Base-by-base conservation (phyloP, 2,888 invertebrate species). In the Mythimna loreyi region DNA sequence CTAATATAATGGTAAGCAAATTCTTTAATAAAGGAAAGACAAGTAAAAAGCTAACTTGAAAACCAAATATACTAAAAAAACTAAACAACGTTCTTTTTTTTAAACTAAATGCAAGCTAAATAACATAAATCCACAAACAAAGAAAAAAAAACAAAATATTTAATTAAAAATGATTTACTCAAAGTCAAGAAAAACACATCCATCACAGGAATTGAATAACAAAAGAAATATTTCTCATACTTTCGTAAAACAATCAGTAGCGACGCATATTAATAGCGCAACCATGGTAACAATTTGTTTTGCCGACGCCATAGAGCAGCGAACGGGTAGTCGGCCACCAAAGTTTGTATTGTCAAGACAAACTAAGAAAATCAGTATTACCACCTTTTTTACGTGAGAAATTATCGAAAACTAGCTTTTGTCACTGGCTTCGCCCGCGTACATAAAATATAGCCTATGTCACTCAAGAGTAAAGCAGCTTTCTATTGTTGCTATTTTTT, bases 271-370 rank as follows among this genome's bases (percentile, higher is more conserved):
- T 78, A 75, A 77, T 72, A 68, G 47, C 59, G 73, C 69, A 69
- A 80, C 80, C 86, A 85, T 87, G 82, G 84, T 80, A 82, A 87
- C 87, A 85, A 91, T 91, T 89, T 90, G 87, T 91, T 88, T 85
- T 72, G 72, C 61, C 69, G 72, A 70, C 80, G 77, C 83, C 86
- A 33, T 21, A 55, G 55, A 55, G 21, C 13, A n/a, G 6, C 0
- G 21, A 55, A 21, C 33, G 11, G 13, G 5, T 9, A 3, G 0
- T n/a, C 30, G 6, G 55, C 7, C 16, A 7, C 33, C 21, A 9
- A 11, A 5, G 30, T 33, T 33, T 8, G 13, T 13, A 40, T 5
- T 21, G 6, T n/a, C 25, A 3, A 28, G 9, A n/a, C 28, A n/a
- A 30, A 53, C 11, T n/a, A 28, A 53, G 11, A 9, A 19, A 8